Evolutionary conservation across 30 jellyfish, hydroid and myxozoan genomes (phyloP).

Genomic region (Aurelia sp.): DNA sequence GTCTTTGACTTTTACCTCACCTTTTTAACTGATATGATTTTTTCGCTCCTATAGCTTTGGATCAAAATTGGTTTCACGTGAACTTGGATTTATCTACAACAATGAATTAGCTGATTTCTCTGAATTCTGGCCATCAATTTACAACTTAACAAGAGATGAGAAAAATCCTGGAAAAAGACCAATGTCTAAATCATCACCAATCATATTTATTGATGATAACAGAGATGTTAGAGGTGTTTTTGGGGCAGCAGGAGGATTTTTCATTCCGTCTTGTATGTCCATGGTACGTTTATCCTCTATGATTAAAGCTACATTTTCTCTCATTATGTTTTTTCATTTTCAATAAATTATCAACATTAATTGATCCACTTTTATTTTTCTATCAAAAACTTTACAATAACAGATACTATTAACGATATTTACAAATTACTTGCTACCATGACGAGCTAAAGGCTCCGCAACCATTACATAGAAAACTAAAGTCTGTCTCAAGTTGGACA

Average conservation of each 20-base stretch:
- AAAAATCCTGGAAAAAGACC: conserved; percentile 98
- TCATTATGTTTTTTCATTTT: too few relatives aligned
- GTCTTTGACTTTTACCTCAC: too few relatives aligned
- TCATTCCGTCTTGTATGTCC: conserved; percentile 91
- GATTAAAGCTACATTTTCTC: too few relatives aligned
- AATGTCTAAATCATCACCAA: conserved; percentile 94
- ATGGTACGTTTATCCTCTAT: conserved; percentile 57
- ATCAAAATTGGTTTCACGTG: conserved; percentile 93
- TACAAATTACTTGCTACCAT: too few relatives aligned
- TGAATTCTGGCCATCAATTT: conserved; percentile 99
- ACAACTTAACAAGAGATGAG: conserved; percentile 89
- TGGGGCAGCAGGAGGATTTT: conserved; percentile 99
- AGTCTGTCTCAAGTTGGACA: too few relatives aligned
- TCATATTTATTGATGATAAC: conserved; percentile 74
- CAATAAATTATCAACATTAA: too few relatives aligned
- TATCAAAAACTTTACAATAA: too few relatives aligned
- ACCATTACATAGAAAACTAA: too few relatives aligned
- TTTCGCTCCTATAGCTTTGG: conserved; percentile 86
- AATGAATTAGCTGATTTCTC: conserved; percentile 98
- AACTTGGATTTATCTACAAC: conserved; percentile 97
- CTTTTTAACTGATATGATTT: too few relatives aligned
- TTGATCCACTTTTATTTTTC: too few relatives aligned
- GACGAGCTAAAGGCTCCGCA: too few relatives aligned
- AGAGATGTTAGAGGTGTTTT: conserved; percentile 88
- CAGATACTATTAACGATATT: too few relatives aligned